Evolutionary conservation across 1,140 invertebrate species (phyloP).

Genomic region (Micrasema minimum): DNA sequence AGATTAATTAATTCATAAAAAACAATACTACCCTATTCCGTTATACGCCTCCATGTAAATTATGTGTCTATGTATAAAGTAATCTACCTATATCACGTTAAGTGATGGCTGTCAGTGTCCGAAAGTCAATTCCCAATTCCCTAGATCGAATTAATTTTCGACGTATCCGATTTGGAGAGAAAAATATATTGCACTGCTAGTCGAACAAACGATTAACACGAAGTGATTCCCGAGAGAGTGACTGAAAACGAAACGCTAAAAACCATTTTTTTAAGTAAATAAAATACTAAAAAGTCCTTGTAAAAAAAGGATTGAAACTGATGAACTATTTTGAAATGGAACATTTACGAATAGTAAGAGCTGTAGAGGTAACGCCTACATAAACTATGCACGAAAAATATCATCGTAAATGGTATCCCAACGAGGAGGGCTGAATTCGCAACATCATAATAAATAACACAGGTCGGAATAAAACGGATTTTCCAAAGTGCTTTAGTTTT

Average conservation of each 20-base stretch:
- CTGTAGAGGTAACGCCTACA: not conserved
- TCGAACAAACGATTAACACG: conserved; percentile 30
- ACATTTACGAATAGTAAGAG: conserved; percentile 18
- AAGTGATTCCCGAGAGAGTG: conserved; percentile 28
- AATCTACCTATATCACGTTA: conserved; percentile 17
- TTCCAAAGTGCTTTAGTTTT: not conserved
- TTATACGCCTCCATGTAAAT: too few relatives aligned
- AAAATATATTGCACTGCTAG: conserved; percentile 32
- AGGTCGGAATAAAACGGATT: conserved; percentile 12
- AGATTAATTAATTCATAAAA: too few relatives aligned
- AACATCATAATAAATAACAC: conserved; percentile 26
- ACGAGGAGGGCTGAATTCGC: not conserved
- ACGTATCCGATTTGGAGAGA: conserved; percentile 40
- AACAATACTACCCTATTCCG: too few relatives aligned
- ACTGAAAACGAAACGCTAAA: not conserved
- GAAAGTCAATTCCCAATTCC: conserved; percentile 47
- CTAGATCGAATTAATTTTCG: conserved; percentile 46
- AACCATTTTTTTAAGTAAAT: not conserved
- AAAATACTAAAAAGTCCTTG: not conserved
- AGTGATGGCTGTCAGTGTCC: conserved; percentile 36
- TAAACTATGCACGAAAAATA: conserved; percentile 24
- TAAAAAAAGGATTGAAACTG: not conserved
- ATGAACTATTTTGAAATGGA: too few relatives aligned
- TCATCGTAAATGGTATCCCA: conserved; percentile 7
- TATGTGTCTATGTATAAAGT: too few relatives aligned